These are phyloP conservation scores for Nothoprocta pentlandii DNA, from an alignment of 2,113 vertebrate genomes.

Conservation along the genomic window DNA sequence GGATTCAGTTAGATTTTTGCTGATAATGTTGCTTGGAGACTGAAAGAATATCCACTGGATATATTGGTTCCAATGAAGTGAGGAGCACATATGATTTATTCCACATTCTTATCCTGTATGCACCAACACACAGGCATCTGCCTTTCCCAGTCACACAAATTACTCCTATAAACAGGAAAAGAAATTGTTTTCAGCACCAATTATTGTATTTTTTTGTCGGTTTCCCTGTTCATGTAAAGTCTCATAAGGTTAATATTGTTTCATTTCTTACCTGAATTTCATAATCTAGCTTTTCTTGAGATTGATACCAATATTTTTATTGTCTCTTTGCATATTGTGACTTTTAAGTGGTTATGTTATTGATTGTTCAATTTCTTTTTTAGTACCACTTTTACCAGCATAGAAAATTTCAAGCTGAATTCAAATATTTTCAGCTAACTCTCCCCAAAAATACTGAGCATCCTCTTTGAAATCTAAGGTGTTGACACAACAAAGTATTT, in stretches of 20 bases:
- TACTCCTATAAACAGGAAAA: not conserved
- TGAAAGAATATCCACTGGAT: not conserved
- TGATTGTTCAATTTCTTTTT: not conserved
- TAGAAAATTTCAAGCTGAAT: not conserved
- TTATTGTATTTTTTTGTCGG: not conserved
- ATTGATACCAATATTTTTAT: not conserved
- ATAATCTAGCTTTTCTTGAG: not conserved
- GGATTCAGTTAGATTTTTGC: not conserved
- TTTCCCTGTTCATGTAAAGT: not conserved
- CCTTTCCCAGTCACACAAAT: not conserved
- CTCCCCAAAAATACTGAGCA: not conserved
- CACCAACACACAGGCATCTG: not conserved
- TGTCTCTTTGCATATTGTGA: not conserved
- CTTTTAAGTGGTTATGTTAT: not conserved
- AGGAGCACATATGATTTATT: not conserved
- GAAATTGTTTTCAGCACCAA: not conserved
- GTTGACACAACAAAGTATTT: not conserved
- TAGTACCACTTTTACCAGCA: not conserved
- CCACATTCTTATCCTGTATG: not conserved
- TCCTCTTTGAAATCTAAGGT: not conserved
- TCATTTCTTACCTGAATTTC: not conserved
- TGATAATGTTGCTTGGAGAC: not conserved
- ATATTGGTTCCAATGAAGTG: not conserved
- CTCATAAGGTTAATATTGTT: not conserved
- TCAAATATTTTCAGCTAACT: not conserved